Base-by-base conservation (phyloP, 2,888 invertebrate genomes). In the Drosophila helvetica region DNA sequence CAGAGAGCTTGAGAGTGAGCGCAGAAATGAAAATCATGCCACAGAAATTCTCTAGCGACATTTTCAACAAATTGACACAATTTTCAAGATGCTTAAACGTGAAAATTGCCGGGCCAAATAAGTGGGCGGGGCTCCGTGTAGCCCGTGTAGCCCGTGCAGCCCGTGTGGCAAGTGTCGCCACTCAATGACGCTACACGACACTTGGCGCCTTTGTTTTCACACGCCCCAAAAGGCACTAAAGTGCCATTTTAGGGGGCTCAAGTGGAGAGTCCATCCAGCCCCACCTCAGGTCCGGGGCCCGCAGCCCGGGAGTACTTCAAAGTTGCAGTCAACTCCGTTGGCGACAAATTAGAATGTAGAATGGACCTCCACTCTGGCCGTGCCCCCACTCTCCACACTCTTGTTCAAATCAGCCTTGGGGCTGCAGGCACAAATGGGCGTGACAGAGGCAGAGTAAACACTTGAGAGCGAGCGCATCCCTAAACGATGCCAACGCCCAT, bases 181-280 rank as follows among this genome's bases (percentile, higher is more conserved):
- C 85, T 80, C 81, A 84, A 78, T 85, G 85, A 33, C 74, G 88
- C 78, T 71, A 82, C 80, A 87, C 83, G 86, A 88, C 83, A 84
- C 83, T 84, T 89, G 87, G 71, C 79, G 87, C 78, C 83, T 80
- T 86, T 86, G 87, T 86, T 79, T 78, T 86, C 75, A 79, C 81
- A 86, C 88, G 86, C 86, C 86, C 84, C 84, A 80, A 83, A 86
- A 84, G 86, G 82, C 89, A 88, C 83, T 90, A 80, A 90, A 90
- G 90, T 89, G 91, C 82, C 88, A 88, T 90, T 90, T 88, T 87
- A 88, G 90, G 89, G 79, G 59, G 82, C 90, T 89, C 83, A 86
- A 90, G 90, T 88, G 90, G 80, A 83, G 83, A 66, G 59, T 27
- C 69, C 53, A 70, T 42, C 61, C 60, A 53, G 43, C 54, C 42